These are phyloP conservation scores for Dunckerocampus dactyliophorus DNA, from an alignment of 2,113 vertebrate species.

Conservation along the genomic window DNA sequence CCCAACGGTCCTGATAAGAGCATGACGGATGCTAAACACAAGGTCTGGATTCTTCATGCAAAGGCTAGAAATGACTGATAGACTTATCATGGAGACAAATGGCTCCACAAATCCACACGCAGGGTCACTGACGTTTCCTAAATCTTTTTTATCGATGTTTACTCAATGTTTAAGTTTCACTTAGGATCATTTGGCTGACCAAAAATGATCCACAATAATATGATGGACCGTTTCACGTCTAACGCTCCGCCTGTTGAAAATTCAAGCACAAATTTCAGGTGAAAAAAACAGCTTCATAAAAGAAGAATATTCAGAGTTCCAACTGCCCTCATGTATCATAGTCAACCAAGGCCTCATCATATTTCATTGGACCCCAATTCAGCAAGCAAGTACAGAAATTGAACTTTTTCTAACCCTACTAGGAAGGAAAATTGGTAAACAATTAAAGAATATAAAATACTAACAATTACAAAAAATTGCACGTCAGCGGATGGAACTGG, in stretches of 20 bases:
- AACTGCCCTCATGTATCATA: background rate
- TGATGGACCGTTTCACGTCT: background rate
- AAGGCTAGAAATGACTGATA: slow-evolving; percentile 37
- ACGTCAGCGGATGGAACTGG: no score
- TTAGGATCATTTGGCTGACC: slow-evolving; percentile 6
- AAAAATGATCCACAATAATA: slow-evolving; percentile 15
- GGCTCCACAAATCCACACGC: slow-evolving; percentile 15
- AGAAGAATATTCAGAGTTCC: background rate
- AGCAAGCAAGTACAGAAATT: no score
- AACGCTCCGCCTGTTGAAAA: background rate
- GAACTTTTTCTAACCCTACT: no score
- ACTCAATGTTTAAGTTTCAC: slow-evolving; percentile 13
- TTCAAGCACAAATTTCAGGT: background rate
- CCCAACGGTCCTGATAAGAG: slow-evolving; percentile 57
- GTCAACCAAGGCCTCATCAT: background rate
- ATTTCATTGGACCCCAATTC: no score
- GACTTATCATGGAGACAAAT: slow-evolving; percentile 45
- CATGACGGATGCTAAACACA: slow-evolving; percentile 62
- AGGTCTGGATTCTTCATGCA: slow-evolving; percentile 35
- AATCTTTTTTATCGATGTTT: slow-evolving; percentile 3
- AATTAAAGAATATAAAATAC: no score
- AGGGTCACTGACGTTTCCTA: slow-evolving; percentile 1
- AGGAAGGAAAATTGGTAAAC: no score
- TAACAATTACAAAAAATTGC: no score
- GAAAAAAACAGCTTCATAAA: slow-evolving; percentile 3